A percentile compares a stretch with the other conserved stretches of the same genome.
These are phyloP conservation scores for Melipona beecheii DNA, from an alignment of 2,888 invertebrate genomes.

Conservation along the genomic window DNA sequence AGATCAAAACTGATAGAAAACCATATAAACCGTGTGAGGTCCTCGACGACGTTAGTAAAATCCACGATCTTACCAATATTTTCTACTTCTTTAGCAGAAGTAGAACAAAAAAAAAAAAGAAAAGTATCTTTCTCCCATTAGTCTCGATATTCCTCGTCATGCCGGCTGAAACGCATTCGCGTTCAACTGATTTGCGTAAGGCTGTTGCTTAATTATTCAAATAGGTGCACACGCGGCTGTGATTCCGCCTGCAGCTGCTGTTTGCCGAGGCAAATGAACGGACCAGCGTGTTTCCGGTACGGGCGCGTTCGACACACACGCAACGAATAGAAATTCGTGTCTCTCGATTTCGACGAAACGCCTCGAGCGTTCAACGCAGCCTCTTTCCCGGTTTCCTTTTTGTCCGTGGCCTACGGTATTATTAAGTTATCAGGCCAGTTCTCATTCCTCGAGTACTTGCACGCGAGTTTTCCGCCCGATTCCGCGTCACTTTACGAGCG, in stretches of 20 bases:
- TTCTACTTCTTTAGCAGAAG: too few species aligned
- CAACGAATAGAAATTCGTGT: conserved; percentile 57
- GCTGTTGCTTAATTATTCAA: conserved; percentile 74
- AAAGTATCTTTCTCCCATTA: too few species aligned
- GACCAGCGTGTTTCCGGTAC: conserved; percentile 69
- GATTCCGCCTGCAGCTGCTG: conserved; percentile 69
- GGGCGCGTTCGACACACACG: conserved; percentile 65
- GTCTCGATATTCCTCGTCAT: conserved; percentile 47
- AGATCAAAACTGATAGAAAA: too few species aligned
- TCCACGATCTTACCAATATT: too few species aligned
- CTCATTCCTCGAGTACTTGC: conserved; percentile 5
- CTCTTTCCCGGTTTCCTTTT: neutral
- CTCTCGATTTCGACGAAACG: conserved; percentile 1
- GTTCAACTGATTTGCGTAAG: conserved; percentile 43
- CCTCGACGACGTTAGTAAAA: too few species aligned
- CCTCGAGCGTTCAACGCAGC: neutral
- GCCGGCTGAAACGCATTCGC: conserved; percentile 30
- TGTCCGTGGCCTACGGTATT: neutral
- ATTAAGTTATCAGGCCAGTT: conserved; percentile 2
- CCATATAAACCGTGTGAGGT: too few species aligned
- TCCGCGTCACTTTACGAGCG: neutral
- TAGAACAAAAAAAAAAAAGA: too few species aligned
- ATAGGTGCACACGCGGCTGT: conserved; percentile 62
- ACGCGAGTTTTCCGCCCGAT: neutral
- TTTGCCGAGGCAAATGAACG: conserved; percentile 40